phyloP scores from a whole-genome alignment of 1,140 invertebrate species.

The Drosophila nigrodunni region DNA sequence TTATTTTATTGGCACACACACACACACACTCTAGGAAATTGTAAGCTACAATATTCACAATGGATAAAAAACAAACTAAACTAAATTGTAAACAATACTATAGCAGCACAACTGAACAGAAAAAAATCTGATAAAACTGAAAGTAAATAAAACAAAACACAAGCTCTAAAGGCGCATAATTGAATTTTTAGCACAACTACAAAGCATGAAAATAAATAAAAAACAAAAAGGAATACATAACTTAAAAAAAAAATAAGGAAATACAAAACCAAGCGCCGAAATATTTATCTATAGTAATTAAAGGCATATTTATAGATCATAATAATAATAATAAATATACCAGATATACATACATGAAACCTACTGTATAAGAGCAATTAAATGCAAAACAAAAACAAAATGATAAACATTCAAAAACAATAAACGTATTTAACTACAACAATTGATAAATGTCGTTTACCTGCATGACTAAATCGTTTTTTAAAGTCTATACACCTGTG shows the following conservation, averaged over 20 bases:
- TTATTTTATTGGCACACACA: slow-evolving; percentile 69
- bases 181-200: slow-evolving; percentile 67
- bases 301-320: slow-evolving; percentile 81
- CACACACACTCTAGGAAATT: slow-evolving; percentile 44
- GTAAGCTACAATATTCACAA: slow-evolving; percentile 45
- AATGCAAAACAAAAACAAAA: slow-evolving; percentile 58
- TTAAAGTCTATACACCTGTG: neutral
- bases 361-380: slow-evolving; percentile 74
- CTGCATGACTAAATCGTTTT: neutral
- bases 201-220: slow-evolving; percentile 15
- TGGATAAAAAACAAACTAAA: slow-evolving; percentile 22
- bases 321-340: slow-evolving; percentile 60
- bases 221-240: slow-evolving; percentile 44
- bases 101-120: slow-evolving; percentile 12
- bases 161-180: slow-evolving; percentile 42
- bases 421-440: slow-evolving; percentile 78
- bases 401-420: slow-evolving; percentile 73
- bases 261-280: slow-evolving; percentile 75
- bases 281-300: slow-evolving; percentile 83
- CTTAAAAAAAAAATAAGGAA: slow-evolving; percentile 3
- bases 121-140: slow-evolving; percentile 10
- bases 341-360: slow-evolving; percentile 60
- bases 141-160: slow-evolving; percentile 23
- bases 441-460: slow-evolving; percentile 6
- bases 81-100: slow-evolving; percentile 30